Base-by-base conservation (phyloP, 2,888 invertebrate genomes). In the Tanaodytes sp. region DNA sequence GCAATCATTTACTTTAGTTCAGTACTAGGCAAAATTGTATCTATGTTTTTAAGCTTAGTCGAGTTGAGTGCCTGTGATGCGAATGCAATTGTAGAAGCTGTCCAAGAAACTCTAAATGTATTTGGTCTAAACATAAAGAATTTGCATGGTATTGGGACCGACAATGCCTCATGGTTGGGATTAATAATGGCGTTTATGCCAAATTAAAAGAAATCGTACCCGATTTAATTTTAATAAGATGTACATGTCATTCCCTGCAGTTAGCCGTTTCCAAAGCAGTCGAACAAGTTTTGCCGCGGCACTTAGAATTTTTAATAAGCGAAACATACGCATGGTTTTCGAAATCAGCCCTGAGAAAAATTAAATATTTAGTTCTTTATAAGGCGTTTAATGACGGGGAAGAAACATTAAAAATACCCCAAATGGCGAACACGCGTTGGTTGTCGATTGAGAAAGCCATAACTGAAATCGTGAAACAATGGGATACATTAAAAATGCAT, bases 111-210 rank as follows among this genome's bases (percentile, higher is more conserved):
- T 11, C 48, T 72, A 9, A 2, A 33, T 18, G 18, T 14, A 14
- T 52, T 65, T 23, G 37, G 49, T 30, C 66, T 79, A 49, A 70
- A 74, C 12, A 42, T 79, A 9, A 18, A 73, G 51, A 77, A 82
- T 57, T 70, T 79, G 71, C 72, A 73, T 61, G 82, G 81, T 14
- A 77, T 84, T 45, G 83, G 83, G 23, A 81, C 80, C 23, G 82
- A 84, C 57, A 82, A 83, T 71, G 81, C 80, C n/a, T n/a, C n/a
- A n/a, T n/a, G n/a, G n/a, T n/a, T n/a, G n/a, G n/a, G n/a, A n/a
- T n/a, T n/a, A n/a, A n/a, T n/a, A n/a, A n/a, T n/a, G n/a, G n/a
- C n/a, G n/a, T n/a, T n/a, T n/a, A n/a, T n/a, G n/a, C n/a, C n/a
- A n/a, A n/a, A 33, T 43, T 82, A 42, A 82, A 82, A 77, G 40